These are phyloP conservation scores for Pyrrhopygopsis socrates DNA, from an alignment of 2,888 invertebrate species.

Conservation along the genomic window DNA sequence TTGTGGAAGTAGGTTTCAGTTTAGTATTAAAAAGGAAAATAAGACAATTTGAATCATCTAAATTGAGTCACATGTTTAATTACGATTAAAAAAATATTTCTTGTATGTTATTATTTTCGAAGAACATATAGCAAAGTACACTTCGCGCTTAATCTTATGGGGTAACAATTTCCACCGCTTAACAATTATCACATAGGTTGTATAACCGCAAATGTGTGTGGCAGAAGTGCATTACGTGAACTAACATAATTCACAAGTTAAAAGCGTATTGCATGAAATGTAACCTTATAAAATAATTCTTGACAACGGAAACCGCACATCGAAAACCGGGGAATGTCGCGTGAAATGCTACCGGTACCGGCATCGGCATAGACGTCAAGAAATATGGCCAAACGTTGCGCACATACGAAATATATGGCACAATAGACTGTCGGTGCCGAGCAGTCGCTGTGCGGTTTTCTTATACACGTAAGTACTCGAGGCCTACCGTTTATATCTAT, in stretches of 20 bases:
- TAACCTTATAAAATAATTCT: constrained; percentile 92
- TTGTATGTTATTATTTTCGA: too few relatives aligned
- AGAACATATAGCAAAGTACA: too few relatives aligned
- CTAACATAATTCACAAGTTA: constrained; percentile 84
- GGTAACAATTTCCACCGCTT: too few relatives aligned
- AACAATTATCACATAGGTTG: too few relatives aligned
- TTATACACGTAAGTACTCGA: constrained; percentile 62
- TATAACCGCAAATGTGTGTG: too few relatives aligned
- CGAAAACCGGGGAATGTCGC: constrained; percentile 92
- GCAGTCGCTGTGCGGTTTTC: constrained; percentile 84
- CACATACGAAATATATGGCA: constrained; percentile 91
- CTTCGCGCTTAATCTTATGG: too few relatives aligned
- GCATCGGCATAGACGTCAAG: constrained; percentile 90
- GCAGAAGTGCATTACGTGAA: too few relatives aligned
- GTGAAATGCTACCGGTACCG: constrained; percentile 92
- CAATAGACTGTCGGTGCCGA: constrained; percentile 89
- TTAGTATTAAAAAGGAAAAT: too few relatives aligned
- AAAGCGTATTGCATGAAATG: constrained; percentile 89
- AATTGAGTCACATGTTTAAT: too few relatives aligned
- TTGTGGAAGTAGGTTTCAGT: too few relatives aligned
- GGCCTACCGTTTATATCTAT: constrained; percentile 74
- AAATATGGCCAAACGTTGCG: constrained; percentile 91
- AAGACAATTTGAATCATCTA: too few relatives aligned
- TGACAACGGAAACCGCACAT: constrained; percentile 93
- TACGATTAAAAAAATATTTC: too few relatives aligned